Percentiles rank a stretch among this genome's conserved stretches.
These are phyloP conservation scores for Macrobrachium rosenbergii DNA, from an alignment of 1,140 invertebrate genomes.

Conservation along the genomic window DNA sequence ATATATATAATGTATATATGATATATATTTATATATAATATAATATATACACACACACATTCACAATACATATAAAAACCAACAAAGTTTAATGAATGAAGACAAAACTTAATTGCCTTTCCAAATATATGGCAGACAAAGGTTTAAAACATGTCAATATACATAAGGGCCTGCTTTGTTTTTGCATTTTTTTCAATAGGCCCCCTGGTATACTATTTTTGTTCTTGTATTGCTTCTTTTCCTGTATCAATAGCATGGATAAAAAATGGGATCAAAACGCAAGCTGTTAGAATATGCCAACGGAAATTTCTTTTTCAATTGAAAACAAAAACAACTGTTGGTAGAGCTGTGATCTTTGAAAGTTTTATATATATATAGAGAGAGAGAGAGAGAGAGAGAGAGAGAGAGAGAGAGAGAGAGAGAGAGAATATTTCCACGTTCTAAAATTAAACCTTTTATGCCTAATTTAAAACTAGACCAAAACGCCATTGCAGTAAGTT, in stretches of 20 bases:
- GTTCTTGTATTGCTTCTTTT: too few species aligned
- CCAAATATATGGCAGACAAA: too few species aligned
- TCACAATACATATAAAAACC: not conserved
- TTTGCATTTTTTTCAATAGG: too few species aligned
- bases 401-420: not conserved
- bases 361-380: not conserved
- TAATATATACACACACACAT: not conserved
- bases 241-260: too few species aligned
- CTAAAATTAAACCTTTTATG: not conserved
- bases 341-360: not conserved
- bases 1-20: conserved; percentile 6
- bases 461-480: too few species aligned
- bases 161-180: not conserved
- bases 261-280: too few species aligned
- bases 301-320: too few species aligned
- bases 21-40: conserved; percentile 4
- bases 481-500: too few species aligned
- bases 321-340: not conserved
- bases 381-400: conserved; percentile 14
- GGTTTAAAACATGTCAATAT: not conserved
- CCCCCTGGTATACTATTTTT: too few species aligned
- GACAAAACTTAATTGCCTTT: not conserved
- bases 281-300: too few species aligned
- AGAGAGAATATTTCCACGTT: not conserved
- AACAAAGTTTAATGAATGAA: not conserved